Percentiles rank a stretch among this genome's conserved stretches.
These are phyloP conservation scores for Cheracebus regulus DNA, from an alignment of 2,797 vertebrate genomes.

Conservation along the genomic window DNA sequence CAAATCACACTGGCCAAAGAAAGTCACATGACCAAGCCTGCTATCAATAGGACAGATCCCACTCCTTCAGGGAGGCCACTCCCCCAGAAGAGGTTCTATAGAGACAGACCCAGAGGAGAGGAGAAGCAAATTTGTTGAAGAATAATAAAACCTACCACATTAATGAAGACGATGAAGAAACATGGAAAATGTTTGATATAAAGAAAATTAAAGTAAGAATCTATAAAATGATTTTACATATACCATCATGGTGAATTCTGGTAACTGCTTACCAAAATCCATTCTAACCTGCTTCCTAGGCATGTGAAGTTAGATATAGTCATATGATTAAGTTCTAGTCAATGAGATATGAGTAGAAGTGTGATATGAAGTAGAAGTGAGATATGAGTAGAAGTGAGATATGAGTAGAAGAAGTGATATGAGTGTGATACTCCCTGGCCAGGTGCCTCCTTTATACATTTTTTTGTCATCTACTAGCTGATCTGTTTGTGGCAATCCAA, in stretches of 20 bases:
- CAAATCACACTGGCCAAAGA: background rate
- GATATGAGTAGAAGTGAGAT: background rate
- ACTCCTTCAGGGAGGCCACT: background rate
- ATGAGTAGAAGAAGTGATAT: too few species aligned
- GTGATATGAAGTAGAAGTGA: background rate
- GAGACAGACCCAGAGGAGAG: background rate
- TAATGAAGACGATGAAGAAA: conserved; percentile 28
- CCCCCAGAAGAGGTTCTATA: background rate
- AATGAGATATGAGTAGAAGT: background rate
- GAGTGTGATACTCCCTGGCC: background rate
- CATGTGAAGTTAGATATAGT: background rate
- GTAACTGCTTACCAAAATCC: background rate
- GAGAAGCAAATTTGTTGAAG: background rate
- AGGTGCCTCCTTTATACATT: background rate
- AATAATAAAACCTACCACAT: background rate
- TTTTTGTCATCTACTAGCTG: background rate
- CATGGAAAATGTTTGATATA: background rate
- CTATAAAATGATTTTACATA: background rate
- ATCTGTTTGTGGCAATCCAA: background rate
- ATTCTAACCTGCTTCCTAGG: conserved; percentile 9
- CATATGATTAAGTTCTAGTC: conserved; percentile 4
- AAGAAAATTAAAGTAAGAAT: conserved; percentile 1
- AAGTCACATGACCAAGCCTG: background rate
- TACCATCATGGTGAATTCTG: background rate
- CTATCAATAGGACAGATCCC: background rate